Conservation (phyloP, 2,797 vertebrate genomes). For the Tympanoctomys barrerae region DNA sequence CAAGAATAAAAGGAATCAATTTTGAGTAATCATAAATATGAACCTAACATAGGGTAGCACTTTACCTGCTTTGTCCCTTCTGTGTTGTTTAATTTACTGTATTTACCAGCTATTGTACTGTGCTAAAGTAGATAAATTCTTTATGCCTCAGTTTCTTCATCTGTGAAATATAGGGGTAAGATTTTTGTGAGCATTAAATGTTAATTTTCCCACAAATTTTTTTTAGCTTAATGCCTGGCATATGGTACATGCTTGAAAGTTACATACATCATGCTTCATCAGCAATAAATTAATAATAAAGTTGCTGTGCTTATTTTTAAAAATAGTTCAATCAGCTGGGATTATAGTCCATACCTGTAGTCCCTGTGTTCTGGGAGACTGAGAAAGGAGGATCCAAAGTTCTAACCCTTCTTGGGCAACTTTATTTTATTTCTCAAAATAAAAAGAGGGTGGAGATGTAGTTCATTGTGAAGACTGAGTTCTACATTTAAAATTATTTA, state of each 20-base stretch:
- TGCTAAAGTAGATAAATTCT: neutral
- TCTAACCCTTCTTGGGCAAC: neutral
- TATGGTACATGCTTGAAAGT: conserved; percentile 3
- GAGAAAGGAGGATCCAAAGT: neutral
- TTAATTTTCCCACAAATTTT: neutral
- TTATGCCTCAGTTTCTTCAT: conserved; percentile 14
- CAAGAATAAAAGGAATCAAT: neutral
- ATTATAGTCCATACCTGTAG: neutral
- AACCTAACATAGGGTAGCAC: neutral
- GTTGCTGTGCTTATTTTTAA: conserved; percentile 37
- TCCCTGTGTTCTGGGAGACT: neutral
- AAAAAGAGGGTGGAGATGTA: neutral
- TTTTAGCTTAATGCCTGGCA: neutral
- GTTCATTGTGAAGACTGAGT: neutral
- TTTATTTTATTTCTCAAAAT: neutral
- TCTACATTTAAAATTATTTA: neutral
- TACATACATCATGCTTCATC: neutral
- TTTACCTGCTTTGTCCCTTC: neutral
- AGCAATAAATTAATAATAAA: conserved; percentile 30
- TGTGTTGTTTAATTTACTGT: neutral
- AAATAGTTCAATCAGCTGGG: neutral
- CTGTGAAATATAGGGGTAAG: neutral
- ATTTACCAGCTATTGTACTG: neutral
- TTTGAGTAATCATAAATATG: neutral
- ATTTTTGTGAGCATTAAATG: neutral